These are phyloP conservation scores for Callaeas wilsoni DNA, from an alignment of 2,113 vertebrate genomes.

Conservation along the genomic window DNA sequence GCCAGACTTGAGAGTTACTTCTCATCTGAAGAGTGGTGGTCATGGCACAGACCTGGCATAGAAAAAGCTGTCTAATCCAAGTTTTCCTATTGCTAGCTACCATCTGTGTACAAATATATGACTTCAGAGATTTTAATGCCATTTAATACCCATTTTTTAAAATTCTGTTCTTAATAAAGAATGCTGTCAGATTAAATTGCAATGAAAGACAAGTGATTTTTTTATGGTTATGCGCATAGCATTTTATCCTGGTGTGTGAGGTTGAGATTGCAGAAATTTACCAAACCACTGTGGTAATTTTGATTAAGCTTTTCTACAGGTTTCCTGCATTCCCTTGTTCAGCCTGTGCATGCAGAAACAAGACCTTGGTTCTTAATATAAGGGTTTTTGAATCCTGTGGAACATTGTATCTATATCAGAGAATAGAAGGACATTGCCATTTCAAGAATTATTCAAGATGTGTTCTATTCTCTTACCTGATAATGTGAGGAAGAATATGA, in stretches of 20 bases:
- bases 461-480: neutral
- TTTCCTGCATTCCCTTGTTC: neutral
- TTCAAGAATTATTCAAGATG: neutral
- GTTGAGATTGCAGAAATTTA: neutral
- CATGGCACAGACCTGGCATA: neutral
- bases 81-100: neutral
- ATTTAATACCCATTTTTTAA: neutral
- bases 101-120: neutral
- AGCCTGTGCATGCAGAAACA: fast-evolving
- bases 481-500: neutral
- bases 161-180: neutral
- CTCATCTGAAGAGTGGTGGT: neutral
- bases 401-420: neutral
- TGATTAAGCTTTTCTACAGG: neutral
- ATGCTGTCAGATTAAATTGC: neutral
- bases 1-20: neutral
- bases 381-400: neutral
- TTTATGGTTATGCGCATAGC: neutral
- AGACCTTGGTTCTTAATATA: neutral
- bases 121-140: neutral
- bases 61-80: neutral
- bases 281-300: neutral
- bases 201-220: neutral
- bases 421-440: neutral
- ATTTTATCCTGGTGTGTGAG: neutral